Evolutionary conservation across 1,140 invertebrate species (phyloP).

Genomic region (Euura lappo): DNA sequence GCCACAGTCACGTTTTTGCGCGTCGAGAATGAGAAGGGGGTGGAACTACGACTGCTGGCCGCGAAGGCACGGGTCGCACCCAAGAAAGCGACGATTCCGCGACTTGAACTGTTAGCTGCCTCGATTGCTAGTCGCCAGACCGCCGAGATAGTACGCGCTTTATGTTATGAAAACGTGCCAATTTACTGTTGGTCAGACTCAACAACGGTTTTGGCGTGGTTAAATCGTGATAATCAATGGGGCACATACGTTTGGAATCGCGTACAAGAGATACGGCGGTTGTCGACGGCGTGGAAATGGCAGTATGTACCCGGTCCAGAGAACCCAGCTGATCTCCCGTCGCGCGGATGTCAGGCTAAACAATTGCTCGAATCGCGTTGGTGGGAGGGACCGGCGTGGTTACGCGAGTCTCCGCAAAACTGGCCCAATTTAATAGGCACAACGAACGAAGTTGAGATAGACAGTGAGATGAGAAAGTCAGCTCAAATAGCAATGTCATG

Average conservation of each 20-base stretch:
- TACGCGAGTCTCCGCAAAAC: constrained; percentile 11
- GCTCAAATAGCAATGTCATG: background rate
- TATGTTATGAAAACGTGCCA: constrained; percentile 13
- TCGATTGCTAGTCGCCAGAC: constrained; percentile 18
- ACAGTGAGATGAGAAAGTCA: background rate
- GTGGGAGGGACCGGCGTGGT: constrained; percentile 36
- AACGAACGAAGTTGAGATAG: background rate
- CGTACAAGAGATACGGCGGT: constrained; percentile 19
- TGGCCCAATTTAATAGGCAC: constrained; percentile 1
- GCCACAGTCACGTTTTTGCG: constrained; percentile 38
- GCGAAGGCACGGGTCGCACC: constrained; percentile 21
- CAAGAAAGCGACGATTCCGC: constrained; percentile 22
- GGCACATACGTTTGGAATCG: constrained; percentile 24
- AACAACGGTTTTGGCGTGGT: constrained; percentile 21
- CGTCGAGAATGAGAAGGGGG: constrained; percentile 21
- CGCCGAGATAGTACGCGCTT: background rate
- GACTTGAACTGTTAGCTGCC: constrained; percentile 28
- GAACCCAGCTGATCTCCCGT: constrained; percentile 39
- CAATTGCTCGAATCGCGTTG: constrained; percentile 29
- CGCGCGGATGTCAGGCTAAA: constrained; percentile 29
- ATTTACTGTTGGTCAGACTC: constrained; percentile 26
- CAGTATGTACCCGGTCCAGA: constrained; percentile 25
- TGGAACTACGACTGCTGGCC: constrained; percentile 9
- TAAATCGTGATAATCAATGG: constrained; percentile 19
- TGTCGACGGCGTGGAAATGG: constrained; percentile 9